phyloP scores from a whole-genome alignment of 1,140 invertebrate genomes.

The Pogonognathellus flavescens region DNA sequence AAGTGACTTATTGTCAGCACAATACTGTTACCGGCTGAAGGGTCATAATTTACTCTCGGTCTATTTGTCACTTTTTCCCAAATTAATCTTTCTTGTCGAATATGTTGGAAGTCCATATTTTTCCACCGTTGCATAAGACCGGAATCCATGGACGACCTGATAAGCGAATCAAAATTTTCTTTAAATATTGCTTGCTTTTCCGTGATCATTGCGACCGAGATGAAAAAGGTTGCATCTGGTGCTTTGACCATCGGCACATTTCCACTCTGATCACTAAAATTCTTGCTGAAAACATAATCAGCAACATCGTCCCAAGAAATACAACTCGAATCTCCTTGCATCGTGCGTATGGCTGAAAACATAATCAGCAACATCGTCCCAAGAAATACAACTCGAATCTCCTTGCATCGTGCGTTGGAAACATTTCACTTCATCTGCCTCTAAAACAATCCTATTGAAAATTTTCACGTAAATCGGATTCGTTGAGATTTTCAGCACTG shows the following conservation, averaged over 20 bases:
- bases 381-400: background rate
- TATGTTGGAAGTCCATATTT: no score
- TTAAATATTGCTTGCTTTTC: conserved; percentile 41
- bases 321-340: background rate
- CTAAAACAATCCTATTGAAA: conserved; percentile 41
- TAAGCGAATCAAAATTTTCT: conserved; percentile 23
- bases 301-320: conserved; percentile 28
- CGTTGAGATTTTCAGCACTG: conserved; percentile 26
- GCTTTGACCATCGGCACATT: conserved; percentile 30
- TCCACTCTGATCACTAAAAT: conserved; percentile 55
- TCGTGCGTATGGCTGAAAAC: no score
- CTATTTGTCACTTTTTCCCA: conserved; percentile 33
- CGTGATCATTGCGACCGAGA: conserved; percentile 15
- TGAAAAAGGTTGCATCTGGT: conserved; percentile 34
- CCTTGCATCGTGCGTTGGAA: no score
- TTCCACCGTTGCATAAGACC: conserved; percentile 40
- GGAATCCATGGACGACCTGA: conserved; percentile 21
- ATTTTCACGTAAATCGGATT: conserved; percentile 56
- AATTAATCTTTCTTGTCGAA: conserved; percentile 5
- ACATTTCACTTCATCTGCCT: conserved; percentile 22
- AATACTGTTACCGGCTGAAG: no score
- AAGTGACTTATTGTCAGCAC: no score
- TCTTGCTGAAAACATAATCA: conserved; percentile 15
- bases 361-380: conserved; percentile 35
- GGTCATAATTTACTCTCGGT: background rate